Base-by-base conservation (phyloP, 2,113 vertebrate genomes). In the Collichthys lucidus region DNA sequence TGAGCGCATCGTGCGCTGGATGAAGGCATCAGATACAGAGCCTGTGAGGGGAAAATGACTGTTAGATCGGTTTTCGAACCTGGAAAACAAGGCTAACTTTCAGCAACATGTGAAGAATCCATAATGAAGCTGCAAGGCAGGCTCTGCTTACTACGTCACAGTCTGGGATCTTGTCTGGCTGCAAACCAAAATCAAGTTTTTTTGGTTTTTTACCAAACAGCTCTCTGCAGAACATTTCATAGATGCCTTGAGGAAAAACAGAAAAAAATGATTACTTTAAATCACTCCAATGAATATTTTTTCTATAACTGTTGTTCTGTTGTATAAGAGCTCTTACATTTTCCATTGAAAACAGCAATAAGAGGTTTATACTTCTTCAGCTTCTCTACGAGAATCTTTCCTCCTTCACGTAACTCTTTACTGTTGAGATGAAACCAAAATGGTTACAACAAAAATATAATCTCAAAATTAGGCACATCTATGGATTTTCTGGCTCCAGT, bases 161-260 rank as follows among this genome's bases (percentile, higher is more conserved):
- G 63, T 99, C 98, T 22, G 97, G 97, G 77, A 99, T 96, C 86
- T 96, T 91, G 88, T 94, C 91, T 1, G 94, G 94, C 88, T 95
- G 94, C 85, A 96, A 73, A 74, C 95, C 95, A 86, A 96, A 96
- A 0, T 93, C 79, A 8, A 95, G 93, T 0, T 77, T 92, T 80
- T 97, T 96, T 79, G 98, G 96, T 89, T 96, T 99, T 88, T 99
- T 96, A 80, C 98, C 98, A 95, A 98, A 99, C 87, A 99, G 90
- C 90, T 99, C 98, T 94, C 96, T 96, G 94, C 98, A 99, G 95
- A 99, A 99, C 95, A 99, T 99, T 94, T 99, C 98, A 94, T 98
- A 99, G 92, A 99, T 99, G 92, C 98, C 98, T 98, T 88, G 60
- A 0, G 52, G 4, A 19, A 44, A 46, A 59, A 31, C 3, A 62